phyloP scores from a whole-genome alignment of 2,113 vertebrate genomes.

The Notothenia coriiceps region DNA sequence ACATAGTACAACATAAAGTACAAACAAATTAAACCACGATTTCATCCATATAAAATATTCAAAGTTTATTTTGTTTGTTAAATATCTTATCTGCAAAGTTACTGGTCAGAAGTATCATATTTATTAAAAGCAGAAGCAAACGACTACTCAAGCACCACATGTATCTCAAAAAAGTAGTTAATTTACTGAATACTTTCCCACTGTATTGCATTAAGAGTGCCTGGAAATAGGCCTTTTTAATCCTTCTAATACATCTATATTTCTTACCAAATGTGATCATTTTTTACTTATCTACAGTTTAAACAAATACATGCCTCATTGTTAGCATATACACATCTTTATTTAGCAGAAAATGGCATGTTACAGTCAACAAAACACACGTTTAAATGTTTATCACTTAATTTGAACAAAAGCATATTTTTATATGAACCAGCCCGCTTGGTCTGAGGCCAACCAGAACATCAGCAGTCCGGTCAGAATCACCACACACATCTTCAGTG shows the following conservation, averaged over 20 bases:
- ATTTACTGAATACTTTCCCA: not conserved
- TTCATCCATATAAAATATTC: not conserved
- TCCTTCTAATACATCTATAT: not conserved
- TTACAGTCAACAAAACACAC: not conserved
- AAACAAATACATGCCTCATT: not conserved
- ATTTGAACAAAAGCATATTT: slow-evolving; percentile 1
- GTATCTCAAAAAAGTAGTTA: not conserved
- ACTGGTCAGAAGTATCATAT: not conserved
- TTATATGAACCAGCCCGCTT: slow-evolving; percentile 57
- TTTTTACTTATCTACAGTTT: not conserved
- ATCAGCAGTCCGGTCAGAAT: slow-evolving; percentile 71
- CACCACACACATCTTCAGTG: slow-evolving; percentile 64
- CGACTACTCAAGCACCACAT: not conserved
- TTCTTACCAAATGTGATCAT: not conserved
- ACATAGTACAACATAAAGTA: too few species aligned
- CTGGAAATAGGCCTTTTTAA: not conserved
- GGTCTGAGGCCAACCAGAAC: slow-evolving; percentile 75
- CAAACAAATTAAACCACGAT: too few species aligned
- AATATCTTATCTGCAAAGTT: not conserved
- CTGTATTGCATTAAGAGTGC: not conserved
- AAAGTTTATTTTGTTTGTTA: rapidly evolving
- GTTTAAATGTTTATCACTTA: not conserved
- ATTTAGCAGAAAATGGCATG: slow-evolving; percentile 29
- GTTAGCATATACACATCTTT: slow-evolving; percentile 31
- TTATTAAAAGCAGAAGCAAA: not conserved